A percentile compares a stretch with the other conserved stretches of the same genome.
phyloP scores from a whole-genome alignment of 2,113 vertebrate genomes.

The Burhinus bistriatus region DNA sequence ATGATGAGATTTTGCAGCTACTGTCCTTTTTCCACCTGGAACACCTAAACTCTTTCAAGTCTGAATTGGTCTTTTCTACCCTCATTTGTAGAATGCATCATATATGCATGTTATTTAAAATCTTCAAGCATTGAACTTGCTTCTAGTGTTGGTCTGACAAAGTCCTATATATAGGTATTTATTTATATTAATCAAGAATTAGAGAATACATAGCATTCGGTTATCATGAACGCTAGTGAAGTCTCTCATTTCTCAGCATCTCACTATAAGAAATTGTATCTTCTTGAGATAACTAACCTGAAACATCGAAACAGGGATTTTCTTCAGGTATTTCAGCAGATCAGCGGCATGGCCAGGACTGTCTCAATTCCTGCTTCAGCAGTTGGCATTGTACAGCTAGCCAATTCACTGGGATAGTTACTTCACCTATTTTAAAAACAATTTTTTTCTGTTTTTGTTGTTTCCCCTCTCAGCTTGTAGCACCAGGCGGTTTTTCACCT shows the following conservation, averaged over 20 bases:
- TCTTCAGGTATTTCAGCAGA: not conserved
- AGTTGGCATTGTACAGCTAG: not conserved
- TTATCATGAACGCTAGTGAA: not conserved
- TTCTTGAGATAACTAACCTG: not conserved
- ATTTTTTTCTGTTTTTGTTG: not conserved
- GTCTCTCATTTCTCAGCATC: not conserved
- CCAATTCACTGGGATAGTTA: not conserved
- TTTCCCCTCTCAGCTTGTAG: not conserved
- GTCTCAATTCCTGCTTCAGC: not conserved
- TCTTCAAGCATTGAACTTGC: not conserved
- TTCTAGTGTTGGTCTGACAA: not conserved
- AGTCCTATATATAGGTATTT: not conserved
- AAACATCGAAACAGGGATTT: not conserved
- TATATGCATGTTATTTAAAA: not conserved
- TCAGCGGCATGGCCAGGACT: not conserved
- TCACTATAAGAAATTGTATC: not conserved
- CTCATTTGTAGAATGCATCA: not conserved
- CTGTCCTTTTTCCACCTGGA: not conserved
- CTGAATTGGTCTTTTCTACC: not conserved
- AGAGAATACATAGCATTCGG: not conserved
- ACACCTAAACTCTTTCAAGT: not conserved
- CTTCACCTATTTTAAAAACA: not conserved
- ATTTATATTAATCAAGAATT: not conserved
- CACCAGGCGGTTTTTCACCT: not conserved
- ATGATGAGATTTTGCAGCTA: not conserved